Conservation (phyloP, 2,888 invertebrate genomes). For the Nymphalis polychloros region DNA sequence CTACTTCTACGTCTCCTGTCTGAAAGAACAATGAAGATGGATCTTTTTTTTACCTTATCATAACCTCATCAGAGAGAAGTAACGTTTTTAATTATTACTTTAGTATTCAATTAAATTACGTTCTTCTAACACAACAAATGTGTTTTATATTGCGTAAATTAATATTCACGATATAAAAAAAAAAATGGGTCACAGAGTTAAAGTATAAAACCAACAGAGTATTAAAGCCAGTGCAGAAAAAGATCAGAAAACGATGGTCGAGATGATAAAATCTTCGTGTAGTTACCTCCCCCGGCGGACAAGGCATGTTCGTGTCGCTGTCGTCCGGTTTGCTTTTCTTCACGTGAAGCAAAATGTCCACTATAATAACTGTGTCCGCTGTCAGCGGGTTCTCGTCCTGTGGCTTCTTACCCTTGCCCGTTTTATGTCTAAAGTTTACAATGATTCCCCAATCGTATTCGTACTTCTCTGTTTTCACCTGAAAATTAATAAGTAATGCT, state of each 20-base stretch:
- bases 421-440: constrained; percentile 93
- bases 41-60: no score
- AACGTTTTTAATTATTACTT: no score
- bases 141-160: no score
- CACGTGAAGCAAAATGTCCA: constrained; percentile 92
- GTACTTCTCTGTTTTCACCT: constrained; percentile 90
- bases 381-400: constrained; percentile 77
- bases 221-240: no score
- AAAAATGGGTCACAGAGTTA: no score
- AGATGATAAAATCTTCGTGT: no score
- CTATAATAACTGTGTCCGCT: constrained; percentile 84
- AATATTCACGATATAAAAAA: no score
- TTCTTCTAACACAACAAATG: no score
- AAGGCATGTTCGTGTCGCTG: constrained; percentile 85
- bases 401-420: constrained; percentile 68
- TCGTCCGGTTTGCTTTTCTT: constrained; percentile 83
- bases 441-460: constrained; percentile 99
- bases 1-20: constrained; percentile 93
- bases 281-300: constrained; percentile 83
- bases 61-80: no score
- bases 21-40: constrained; percentile 49
- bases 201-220: no score
- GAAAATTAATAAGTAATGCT: constrained; percentile 1
- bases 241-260: neutral
- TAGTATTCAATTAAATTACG: no score